Evolutionary conservation across 1,140 invertebrate genomes (phyloP).

Genomic region (Drosophila lowei): DNA sequence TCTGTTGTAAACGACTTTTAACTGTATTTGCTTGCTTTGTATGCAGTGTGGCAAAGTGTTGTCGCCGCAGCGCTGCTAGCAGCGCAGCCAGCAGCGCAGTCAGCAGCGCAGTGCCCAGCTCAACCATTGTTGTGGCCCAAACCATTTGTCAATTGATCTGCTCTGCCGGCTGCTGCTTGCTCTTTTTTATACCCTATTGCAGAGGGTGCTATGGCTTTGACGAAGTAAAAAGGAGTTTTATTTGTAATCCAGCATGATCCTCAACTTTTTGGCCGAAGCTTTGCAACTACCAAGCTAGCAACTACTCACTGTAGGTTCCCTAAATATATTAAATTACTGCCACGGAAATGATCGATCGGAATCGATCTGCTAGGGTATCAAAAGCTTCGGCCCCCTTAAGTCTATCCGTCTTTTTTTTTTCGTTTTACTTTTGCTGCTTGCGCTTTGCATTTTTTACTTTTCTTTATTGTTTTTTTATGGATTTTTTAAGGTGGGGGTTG

Average conservation of each 20-base stretch:
- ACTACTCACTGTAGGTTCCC: too few species aligned
- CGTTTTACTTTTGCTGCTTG: slow-evolving; percentile 38
- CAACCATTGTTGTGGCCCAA: slow-evolving; percentile 56
- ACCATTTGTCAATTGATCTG: slow-evolving; percentile 72
- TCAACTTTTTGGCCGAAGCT: too few species aligned
- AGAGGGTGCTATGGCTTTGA: too few species aligned
- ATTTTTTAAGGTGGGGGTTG: slow-evolving; percentile 66
- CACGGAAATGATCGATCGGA: background rate
- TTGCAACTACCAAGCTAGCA: too few species aligned
- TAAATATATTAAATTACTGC: too few species aligned
- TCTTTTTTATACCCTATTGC: too few species aligned
- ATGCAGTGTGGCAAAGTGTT: slow-evolving; percentile 48
- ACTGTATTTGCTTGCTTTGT: slow-evolving; percentile 61
- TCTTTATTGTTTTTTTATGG: slow-evolving; percentile 49
- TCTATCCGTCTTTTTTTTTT: background rate
- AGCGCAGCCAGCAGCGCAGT: slow-evolving; percentile 11
- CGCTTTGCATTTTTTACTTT: slow-evolving; percentile 49
- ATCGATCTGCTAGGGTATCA: background rate
- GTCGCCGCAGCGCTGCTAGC: slow-evolving; percentile 17
- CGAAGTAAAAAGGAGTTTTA: too few species aligned
- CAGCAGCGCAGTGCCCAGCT: slow-evolving; percentile 18
- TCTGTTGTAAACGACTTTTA: slow-evolving; percentile 28
- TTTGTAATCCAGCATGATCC: too few species aligned
- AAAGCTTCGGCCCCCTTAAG: too few species aligned
- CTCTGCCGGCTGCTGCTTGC: too few species aligned